Conservation (phyloP, 2,888 invertebrate genomes). For the Eustalomyia histrio region DNA sequence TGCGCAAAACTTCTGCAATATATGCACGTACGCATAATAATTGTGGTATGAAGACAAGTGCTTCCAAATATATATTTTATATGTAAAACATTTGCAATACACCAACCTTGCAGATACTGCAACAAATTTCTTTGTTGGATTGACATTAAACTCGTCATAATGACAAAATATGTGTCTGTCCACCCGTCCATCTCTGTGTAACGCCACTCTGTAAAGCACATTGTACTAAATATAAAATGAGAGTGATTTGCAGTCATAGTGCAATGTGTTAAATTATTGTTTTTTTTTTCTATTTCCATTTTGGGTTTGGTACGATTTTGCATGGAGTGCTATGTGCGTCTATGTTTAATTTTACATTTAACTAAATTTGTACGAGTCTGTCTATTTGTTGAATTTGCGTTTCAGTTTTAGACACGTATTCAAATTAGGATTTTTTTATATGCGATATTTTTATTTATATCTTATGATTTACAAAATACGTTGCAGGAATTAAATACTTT, state of each 20-base stretch:
- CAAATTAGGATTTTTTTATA: slow-evolving; percentile 57
- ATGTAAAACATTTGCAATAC: not conserved
- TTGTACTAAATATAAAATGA: slow-evolving; percentile 69
- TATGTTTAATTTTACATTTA: slow-evolving; percentile 41
- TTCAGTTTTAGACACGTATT: slow-evolving; percentile 62
- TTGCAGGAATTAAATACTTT: slow-evolving; percentile 57
- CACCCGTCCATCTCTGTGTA: not conserved
- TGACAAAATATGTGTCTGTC: slow-evolving; percentile 37
- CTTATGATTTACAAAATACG: slow-evolving; percentile 53
- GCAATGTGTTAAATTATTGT: slow-evolving; percentile 67
- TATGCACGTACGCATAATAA: not conserved
- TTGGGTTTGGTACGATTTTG: slow-evolving; percentile 18
- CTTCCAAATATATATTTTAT: slow-evolving; percentile 43
- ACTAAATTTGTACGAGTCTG: slow-evolving; percentile 43
- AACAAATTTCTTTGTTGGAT: slow-evolving; percentile 18
- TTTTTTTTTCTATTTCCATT: slow-evolving; percentile 46
- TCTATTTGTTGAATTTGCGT: slow-evolving; percentile 42
- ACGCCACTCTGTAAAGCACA: slow-evolving; percentile 33
- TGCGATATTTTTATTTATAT: slow-evolving; percentile 40
- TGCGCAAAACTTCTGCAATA: not conserved
- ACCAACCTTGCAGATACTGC: not conserved
- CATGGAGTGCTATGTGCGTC: slow-evolving; percentile 6
- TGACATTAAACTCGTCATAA: slow-evolving; percentile 47
- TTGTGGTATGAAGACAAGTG: slow-evolving; percentile 40
- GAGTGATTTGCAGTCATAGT: slow-evolving; percentile 76